Evolutionary conservation across 2,797 vertebrate genomes (phyloP).

Genomic region (Loriculus beryllinus): DNA sequence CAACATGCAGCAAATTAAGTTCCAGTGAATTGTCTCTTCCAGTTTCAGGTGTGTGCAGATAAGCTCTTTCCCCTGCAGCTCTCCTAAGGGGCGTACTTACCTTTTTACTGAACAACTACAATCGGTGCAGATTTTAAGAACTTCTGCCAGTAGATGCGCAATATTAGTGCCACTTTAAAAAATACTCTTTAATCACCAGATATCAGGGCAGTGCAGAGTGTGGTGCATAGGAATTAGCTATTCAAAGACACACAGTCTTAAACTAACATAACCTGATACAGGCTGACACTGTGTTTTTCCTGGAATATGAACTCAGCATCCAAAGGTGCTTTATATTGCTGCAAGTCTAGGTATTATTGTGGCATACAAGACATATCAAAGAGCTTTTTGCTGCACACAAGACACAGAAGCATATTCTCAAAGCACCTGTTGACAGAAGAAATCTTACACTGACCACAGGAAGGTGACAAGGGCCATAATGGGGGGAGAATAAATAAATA

Average conservation of each 20-base stretch:
- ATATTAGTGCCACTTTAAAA: conserved; percentile 49
- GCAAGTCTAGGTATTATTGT: background rate
- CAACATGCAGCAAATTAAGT: conserved; percentile 62
- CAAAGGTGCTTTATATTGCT: background rate
- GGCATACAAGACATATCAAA: background rate
- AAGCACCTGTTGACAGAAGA: background rate
- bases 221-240: background rate
- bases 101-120: conserved; percentile 41
- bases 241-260: background rate
- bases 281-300: background rate
- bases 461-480: background rate
- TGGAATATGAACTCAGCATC: background rate
- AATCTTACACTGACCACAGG: background rate
- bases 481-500: background rate
- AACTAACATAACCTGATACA: background rate
- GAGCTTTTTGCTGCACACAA: background rate
- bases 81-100: conserved; percentile 57
- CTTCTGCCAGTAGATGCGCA: conserved; percentile 57
- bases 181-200: conserved; percentile 52
- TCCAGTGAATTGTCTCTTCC: conserved; percentile 46
- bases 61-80: conserved; percentile 46
- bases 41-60: conserved; percentile 57
- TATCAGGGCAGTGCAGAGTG: conserved; percentile 39
- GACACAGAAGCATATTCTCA: background rate
- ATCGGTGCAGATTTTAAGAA: conserved; percentile 32